Conservation (phyloP, 2,888 invertebrate species). For the Drosophila multiciliata region DNA sequence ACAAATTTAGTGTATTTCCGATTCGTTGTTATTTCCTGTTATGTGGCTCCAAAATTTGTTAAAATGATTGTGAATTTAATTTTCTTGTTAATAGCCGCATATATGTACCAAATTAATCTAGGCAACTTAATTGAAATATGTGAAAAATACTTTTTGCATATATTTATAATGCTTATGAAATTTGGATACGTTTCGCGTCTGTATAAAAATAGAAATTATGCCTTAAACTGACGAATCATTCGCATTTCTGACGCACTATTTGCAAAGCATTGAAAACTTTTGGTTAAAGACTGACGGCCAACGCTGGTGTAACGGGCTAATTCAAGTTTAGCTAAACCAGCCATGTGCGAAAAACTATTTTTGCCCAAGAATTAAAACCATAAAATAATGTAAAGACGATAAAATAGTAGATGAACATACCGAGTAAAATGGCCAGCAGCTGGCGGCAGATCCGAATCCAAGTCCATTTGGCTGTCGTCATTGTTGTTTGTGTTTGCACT, state of each 20-base stretch:
- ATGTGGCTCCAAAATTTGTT: background rate
- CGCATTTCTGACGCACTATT: slow-evolving; percentile 38
- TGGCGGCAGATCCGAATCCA: slow-evolving; percentile 61
- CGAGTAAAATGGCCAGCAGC: slow-evolving; percentile 71
- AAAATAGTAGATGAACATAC: slow-evolving; percentile 71
- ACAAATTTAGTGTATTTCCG: slow-evolving; percentile 32
- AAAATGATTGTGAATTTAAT: slow-evolving; percentile 48
- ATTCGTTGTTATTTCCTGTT: background rate
- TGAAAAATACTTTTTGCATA: slow-evolving; percentile 2
- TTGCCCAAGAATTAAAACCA: slow-evolving; percentile 16
- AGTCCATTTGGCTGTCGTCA: slow-evolving; percentile 83
- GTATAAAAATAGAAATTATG: slow-evolving; percentile 68
- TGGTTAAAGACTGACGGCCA: slow-evolving; percentile 31
- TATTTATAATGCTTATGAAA: slow-evolving; percentile 34
- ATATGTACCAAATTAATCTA: slow-evolving; percentile 33
- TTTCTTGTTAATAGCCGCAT: slow-evolving; percentile 58
- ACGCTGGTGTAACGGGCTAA: slow-evolving; percentile 32
- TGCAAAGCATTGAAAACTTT: slow-evolving; percentile 23
- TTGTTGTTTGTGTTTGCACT: slow-evolving; percentile 73
- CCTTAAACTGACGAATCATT: slow-evolving; percentile 38
- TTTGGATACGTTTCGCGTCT: slow-evolving; percentile 41
- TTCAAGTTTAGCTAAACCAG: slow-evolving; percentile 42
- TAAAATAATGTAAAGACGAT: slow-evolving; percentile 62
- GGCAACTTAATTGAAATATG: slow-evolving; percentile 36
- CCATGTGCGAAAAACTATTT: slow-evolving; percentile 44